phyloP scores from a whole-genome alignment of 2,797 vertebrate genomes.

The Scolopax bukidnonensis region DNA sequence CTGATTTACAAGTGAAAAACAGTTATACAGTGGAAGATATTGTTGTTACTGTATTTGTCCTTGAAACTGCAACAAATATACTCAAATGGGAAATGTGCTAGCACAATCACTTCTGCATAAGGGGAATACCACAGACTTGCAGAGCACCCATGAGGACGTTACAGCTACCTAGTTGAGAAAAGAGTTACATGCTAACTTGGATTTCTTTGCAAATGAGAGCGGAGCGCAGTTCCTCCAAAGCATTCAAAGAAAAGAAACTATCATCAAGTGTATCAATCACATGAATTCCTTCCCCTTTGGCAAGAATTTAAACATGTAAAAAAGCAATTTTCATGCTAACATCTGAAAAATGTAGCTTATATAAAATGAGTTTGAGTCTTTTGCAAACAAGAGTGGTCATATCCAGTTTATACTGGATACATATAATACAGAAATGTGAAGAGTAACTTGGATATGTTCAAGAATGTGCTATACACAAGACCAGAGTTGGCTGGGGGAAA shows the following conservation, averaged over 20 bases:
- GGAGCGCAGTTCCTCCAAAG: background rate
- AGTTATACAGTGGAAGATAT: background rate
- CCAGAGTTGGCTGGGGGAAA: background rate
- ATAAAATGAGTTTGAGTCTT: background rate
- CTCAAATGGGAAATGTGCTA: background rate
- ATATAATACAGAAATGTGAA: background rate
- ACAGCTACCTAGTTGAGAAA: background rate
- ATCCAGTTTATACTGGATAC: background rate
- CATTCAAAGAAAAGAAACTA: background rate
- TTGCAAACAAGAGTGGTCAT: background rate
- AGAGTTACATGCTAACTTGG: background rate
- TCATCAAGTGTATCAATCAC: background rate
- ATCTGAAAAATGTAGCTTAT: background rate
- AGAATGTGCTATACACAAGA: background rate
- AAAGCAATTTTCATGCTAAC: background rate
- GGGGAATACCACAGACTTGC: background rate
- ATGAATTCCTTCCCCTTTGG: background rate
- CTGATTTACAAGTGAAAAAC: background rate
- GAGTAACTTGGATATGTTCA: background rate
- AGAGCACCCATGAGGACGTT: background rate
- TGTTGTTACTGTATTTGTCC: background rate
- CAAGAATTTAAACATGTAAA: background rate
- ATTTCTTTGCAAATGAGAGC: background rate
- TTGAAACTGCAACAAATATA: background rate
- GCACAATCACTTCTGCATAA: background rate